A percentile compares a stretch with the other conserved stretches of the same genome.
Evolutionary conservation across 2,113 vertebrate species (phyloP).

Genomic region (Eidolon helvum): DNA sequence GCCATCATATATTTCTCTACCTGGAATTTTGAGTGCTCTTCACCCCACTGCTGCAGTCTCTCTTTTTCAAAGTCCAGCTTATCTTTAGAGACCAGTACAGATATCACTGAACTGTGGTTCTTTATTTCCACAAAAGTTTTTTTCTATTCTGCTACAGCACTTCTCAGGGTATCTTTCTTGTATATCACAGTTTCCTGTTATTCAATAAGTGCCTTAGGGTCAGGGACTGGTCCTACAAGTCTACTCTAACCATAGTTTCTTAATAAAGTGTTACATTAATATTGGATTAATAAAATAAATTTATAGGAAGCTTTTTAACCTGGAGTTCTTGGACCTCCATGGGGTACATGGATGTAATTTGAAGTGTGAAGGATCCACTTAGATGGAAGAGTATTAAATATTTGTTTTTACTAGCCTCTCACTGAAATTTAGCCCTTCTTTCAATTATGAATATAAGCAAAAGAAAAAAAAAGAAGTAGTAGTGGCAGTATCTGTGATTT

Average conservation of each 20-base stretch:
- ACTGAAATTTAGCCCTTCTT: conserved; percentile 18
- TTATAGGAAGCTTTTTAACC: conserved; percentile 28
- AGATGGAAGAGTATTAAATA: neutral
- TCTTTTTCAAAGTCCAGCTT: conserved; percentile 24
- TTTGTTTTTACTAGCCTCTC: conserved; percentile 33
- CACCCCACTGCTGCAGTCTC: neutral
- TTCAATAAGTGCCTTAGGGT: neutral
- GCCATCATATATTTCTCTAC: neutral
- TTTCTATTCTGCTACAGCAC: neutral
- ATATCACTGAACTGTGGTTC: neutral
- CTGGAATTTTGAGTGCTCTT: neutral
- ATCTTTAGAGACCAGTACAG: neutral
- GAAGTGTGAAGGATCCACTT: conserved; percentile 28
- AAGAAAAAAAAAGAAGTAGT: neutral
- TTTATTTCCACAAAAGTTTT: conserved; percentile 4
- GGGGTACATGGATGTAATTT: neutral
- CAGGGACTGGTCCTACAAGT: neutral
- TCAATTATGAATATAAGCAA: neutral
- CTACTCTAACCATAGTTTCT: neutral
- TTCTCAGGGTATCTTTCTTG: conserved; percentile 18
- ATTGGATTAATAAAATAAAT: conserved; percentile 7
- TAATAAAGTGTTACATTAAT: conserved; percentile 30
- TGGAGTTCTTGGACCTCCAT: neutral
- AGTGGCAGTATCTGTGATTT: neutral
- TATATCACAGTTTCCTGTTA: conserved; percentile 29